These are phyloP conservation scores for Xanthorhoe spadicearia DNA, from an alignment of 2,888 invertebrate species.

Conservation along the genomic window DNA sequence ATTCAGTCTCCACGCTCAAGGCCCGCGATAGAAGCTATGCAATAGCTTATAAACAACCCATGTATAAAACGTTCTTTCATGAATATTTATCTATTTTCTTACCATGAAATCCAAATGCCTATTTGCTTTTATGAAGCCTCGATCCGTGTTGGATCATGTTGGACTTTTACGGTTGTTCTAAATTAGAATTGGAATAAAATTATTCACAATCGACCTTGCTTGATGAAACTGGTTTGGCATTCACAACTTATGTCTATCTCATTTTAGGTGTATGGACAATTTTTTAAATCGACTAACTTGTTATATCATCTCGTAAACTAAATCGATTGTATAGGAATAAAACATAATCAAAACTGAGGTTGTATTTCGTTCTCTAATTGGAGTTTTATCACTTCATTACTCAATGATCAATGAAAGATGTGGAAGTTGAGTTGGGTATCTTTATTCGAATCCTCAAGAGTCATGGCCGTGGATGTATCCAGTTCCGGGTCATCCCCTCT, in stretches of 20 bases:
- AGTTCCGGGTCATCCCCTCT: slow-evolving; percentile 77
- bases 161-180: slow-evolving; percentile 48
- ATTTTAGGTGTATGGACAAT: slow-evolving; percentile 51
- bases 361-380: background rate
- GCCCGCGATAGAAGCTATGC: too few relatives aligned
- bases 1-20: too few relatives aligned
- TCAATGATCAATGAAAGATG: too few relatives aligned
- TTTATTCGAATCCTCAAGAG: slow-evolving; percentile 48
- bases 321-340: background rate
- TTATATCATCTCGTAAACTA: slow-evolving; percentile 2
- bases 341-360: background rate
- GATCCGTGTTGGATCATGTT: slow-evolving; percentile 24
- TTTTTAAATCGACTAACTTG: slow-evolving; percentile 33
- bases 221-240: slow-evolving; percentile 75
- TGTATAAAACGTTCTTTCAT: background rate
- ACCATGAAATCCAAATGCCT: slow-evolving; percentile 1
- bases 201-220: slow-evolving; percentile 72
- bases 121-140: slow-evolving; percentile 25
- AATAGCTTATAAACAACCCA: too few relatives aligned
- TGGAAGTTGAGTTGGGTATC: slow-evolving; percentile 3
- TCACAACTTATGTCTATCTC: slow-evolving; percentile 66
- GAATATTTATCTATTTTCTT: background rate
- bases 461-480: slow-evolving; percentile 65
- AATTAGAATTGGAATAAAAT: slow-evolving; percentile 62
- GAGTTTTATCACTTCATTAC: slow-evolving; percentile 2